These are phyloP conservation scores for Argyresthia goedartella DNA, from an alignment of 2,888 invertebrate genomes.

Conservation along the genomic window DNA sequence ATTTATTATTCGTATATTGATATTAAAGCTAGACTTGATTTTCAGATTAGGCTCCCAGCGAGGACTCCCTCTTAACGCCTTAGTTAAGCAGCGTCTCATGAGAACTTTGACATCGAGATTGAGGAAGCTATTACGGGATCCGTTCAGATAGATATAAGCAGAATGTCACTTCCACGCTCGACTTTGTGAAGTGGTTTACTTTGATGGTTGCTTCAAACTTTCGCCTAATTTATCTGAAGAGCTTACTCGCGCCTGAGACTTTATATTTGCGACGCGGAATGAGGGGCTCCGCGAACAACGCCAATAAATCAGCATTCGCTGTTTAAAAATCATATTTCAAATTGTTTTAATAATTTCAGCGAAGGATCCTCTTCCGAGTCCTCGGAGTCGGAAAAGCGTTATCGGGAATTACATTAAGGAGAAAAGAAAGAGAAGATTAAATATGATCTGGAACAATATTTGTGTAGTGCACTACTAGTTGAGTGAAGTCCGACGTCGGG, in stretches of 20 bases:
- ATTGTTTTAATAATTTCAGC: conserved; percentile 8
- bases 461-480: conserved; percentile 56
- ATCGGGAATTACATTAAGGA: conserved; percentile 26
- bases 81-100: conserved; percentile 69
- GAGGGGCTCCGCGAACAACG: background rate
- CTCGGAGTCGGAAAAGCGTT: conserved; percentile 18
- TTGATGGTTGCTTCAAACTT: conserved; percentile 51
- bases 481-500: conserved; percentile 43
- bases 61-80: background rate
- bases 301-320: background rate
- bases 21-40: too few relatives aligned
- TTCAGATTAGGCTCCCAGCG: too few relatives aligned
- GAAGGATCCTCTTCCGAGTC: conserved; percentile 1
- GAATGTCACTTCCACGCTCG: conserved; percentile 65
- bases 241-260: conserved; percentile 9
- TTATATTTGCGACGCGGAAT: background rate
- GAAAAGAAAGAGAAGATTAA: conserved; percentile 48
- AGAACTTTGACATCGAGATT: conserved; percentile 69
- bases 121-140: conserved; percentile 68
- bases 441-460: conserved; percentile 58
- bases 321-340: background rate
- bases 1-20: too few relatives aligned
- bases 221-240: conserved; percentile 44
- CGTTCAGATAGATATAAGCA: conserved; percentile 66
- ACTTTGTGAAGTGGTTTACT: conserved; percentile 65